Percentiles rank a stretch among this genome's conserved stretches.
phyloP scores from a whole-genome alignment of 2,797 vertebrate genomes.

The Columba guinea region DNA sequence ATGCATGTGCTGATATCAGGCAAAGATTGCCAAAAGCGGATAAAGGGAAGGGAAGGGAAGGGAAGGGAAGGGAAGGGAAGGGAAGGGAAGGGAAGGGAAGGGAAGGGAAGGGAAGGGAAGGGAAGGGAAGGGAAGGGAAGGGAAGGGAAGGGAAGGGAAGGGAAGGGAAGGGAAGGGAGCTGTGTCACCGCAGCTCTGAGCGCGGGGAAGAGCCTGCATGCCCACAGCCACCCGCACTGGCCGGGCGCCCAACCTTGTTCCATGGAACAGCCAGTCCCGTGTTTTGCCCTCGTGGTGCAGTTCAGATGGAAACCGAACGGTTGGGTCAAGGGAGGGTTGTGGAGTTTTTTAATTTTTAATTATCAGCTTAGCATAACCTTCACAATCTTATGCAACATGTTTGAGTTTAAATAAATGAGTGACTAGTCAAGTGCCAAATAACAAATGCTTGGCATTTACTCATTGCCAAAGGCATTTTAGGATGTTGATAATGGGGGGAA shows the following conservation, averaged over 20 bases:
- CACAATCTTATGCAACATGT: neutral
- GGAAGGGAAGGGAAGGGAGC: neutral
- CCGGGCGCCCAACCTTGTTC: neutral
- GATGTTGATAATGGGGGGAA: neutral
- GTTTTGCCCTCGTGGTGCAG: neutral
- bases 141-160: neutral
- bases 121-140: neutral
- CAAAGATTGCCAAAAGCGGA: neutral
- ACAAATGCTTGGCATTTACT: conserved; percentile 48
- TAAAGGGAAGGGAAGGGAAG: neutral
- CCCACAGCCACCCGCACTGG: neutral
- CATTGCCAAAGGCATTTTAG: conserved; percentile 14
- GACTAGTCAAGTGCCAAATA: conserved; percentile 21
- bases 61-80: neutral
- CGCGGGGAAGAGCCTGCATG: neutral
- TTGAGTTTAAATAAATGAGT: conserved; percentile 30
- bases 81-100: neutral
- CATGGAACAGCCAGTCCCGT: accelerated
- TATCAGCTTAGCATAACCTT: conserved; percentile 3
- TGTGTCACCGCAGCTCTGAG: neutral
- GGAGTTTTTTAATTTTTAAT: neutral
- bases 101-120: neutral
- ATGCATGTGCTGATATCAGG: neutral
- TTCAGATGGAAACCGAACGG: neutral
- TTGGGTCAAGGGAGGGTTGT: neutral